Percentiles rank a stretch among this genome's conserved stretches.
phyloP scores from a whole-genome alignment of 2,888 invertebrate species.

The Acanthoscelides obtectus region DNA sequence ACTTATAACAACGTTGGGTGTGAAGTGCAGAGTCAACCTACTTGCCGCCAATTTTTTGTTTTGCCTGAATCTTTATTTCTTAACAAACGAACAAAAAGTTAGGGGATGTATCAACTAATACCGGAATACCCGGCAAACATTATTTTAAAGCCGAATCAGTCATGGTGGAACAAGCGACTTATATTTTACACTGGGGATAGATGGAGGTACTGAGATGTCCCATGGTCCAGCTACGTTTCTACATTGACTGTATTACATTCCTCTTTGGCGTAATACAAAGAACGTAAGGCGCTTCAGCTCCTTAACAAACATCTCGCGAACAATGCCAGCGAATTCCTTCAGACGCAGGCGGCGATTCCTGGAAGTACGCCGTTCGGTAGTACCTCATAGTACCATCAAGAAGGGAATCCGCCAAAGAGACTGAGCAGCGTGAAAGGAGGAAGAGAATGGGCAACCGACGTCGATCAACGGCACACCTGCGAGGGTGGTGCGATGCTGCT shows the following conservation, averaged over 20 bases:
- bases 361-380: neutral
- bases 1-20: no score
- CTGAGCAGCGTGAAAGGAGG: neutral
- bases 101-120: no score
- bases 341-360: neutral
- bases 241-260: neutral
- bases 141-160: neutral
- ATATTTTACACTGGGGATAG: no score
- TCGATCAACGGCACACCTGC: neutral
- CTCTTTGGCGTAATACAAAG: neutral
- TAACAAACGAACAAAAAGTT: no score
- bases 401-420: neutral
- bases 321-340: neutral
- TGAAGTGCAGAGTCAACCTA: no score
- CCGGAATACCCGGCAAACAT: no score
- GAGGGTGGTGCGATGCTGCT: neutral
- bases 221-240: no score
- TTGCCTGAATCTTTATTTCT: no score
- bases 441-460: neutral
- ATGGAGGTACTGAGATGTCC: no score
- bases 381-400: neutral
- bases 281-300: neutral
- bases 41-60: no score
- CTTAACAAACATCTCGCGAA: neutral
- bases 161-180: no score